Evolutionary conservation across 1,140 invertebrate species (phyloP).

Genomic region (Platyura marginata): DNA sequence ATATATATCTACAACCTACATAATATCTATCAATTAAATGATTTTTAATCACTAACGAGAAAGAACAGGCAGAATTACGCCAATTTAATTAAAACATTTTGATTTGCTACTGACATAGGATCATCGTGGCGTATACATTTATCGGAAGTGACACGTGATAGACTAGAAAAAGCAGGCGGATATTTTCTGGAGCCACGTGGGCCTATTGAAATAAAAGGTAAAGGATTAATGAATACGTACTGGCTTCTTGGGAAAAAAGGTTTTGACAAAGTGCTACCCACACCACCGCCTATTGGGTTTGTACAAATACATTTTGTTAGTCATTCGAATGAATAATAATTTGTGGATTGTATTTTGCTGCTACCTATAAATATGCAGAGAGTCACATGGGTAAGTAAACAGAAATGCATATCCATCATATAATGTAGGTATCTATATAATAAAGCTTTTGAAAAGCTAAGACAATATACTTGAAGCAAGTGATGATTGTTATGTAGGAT

Average conservation of each 20-base stretch:
- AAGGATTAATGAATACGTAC: constrained; percentile 77
- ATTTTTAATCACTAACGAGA: too few species aligned
- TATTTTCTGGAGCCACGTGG: constrained; percentile 66
- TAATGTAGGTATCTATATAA: too few species aligned
- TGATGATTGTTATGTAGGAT: too few species aligned
- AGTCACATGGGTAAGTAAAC: constrained; percentile 20
- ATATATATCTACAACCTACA: too few species aligned
- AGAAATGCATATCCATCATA: too few species aligned
- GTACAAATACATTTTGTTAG: constrained; percentile 10
- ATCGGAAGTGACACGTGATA: constrained; percentile 55
- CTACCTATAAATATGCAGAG: constrained; percentile 17
- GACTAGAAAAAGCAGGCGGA: constrained; percentile 53
- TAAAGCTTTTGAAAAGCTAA: too few species aligned
- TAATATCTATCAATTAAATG: too few species aligned
- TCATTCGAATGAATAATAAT: neutral
- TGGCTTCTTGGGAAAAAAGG: constrained; percentile 78
- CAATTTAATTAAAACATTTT: neutral
- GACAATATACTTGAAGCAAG: too few species aligned
- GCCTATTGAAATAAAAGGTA: constrained; percentile 71
- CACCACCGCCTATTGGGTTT: constrained; percentile 59
- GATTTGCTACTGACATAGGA: constrained; percentile 28
- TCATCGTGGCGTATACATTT: constrained; percentile 68
- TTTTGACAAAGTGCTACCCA: constrained; percentile 68
- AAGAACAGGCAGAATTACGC: neutral
- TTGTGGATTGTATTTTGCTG: neutral